A percentile compares a stretch with the other conserved stretches of the same genome.
phyloP scores from a whole-genome alignment of 2,888 invertebrate species.

The Bedellia somnulentella region DNA sequence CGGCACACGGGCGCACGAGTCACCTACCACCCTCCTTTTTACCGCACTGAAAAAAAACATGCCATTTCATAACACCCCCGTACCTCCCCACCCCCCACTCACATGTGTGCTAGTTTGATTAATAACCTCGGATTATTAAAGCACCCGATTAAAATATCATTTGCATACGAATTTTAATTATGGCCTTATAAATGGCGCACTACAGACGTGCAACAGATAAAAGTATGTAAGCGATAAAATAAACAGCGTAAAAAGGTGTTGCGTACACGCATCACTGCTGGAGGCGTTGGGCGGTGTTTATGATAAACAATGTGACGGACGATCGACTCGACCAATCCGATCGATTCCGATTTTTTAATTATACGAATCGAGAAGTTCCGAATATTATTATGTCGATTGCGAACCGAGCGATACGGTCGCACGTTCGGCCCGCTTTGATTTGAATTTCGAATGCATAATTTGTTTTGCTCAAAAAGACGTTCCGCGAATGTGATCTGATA shows the following conservation, averaged over 20 bases:
- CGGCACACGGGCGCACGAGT: conserved; percentile 44
- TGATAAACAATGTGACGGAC: no score
- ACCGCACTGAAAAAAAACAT: conserved; percentile 30
- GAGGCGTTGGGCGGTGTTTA: no score
- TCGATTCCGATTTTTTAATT: conserved; percentile 55
- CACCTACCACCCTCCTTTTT: conserved; percentile 20
- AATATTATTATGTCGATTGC: conserved; percentile 57
- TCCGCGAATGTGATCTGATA: conserved; percentile 37
- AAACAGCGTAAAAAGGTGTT: no score
- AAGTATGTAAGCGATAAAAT: no score
- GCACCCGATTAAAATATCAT: conserved; percentile 22
- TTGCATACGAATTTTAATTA: conserved; percentile 7
- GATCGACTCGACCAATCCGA: conserved; percentile 48
- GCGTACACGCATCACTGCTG: no score
- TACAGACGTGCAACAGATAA: no score
- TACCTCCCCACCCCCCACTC: conserved; percentile 20
- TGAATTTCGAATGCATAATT: conserved; percentile 49
- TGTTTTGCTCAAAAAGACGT: conserved; percentile 40
- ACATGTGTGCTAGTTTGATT: conserved; percentile 29
- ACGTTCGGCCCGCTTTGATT: conserved; percentile 19
- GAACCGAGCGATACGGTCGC: conserved; percentile 31
- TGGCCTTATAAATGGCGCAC: conserved; percentile 20
- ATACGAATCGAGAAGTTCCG: conserved; percentile 56
- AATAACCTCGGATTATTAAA: conserved; percentile 27
- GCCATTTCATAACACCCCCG: conserved; percentile 44